A percentile compares a stretch with the other conserved stretches of the same genome.
These are phyloP conservation scores for Augochlorella aurata DNA, from an alignment of 2,888 invertebrate species.

Conservation along the genomic window DNA sequence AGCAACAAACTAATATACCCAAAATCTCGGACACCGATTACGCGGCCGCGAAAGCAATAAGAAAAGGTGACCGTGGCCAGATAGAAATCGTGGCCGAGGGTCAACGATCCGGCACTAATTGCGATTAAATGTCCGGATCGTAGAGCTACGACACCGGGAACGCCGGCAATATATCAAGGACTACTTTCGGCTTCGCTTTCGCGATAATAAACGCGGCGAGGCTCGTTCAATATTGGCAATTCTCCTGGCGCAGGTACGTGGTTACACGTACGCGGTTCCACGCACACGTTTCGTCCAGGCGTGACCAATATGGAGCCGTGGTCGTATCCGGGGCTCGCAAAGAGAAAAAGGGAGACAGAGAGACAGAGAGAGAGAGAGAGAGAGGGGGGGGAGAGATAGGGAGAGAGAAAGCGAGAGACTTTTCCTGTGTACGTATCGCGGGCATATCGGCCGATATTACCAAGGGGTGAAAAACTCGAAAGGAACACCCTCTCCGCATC, in stretches of 20 bases:
- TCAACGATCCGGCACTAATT: conserved; percentile 53
- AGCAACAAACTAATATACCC: not conserved
- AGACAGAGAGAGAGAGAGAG: not conserved
- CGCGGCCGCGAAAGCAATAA: not conserved
- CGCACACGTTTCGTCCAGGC: conserved; percentile 12
- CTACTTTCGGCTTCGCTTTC: conserved; percentile 60
- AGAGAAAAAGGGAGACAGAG: not conserved
- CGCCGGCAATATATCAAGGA: conserved; percentile 63
- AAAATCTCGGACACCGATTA: not conserved
- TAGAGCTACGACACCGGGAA: conserved; percentile 29
- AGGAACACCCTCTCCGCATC: conserved; percentile 66
- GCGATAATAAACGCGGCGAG: conserved; percentile 66
- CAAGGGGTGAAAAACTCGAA: conserved; percentile 66
- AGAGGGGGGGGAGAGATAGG: not conserved
- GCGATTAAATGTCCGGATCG: conserved; percentile 58
- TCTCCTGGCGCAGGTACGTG: conserved; percentile 48
- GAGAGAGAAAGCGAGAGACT: conserved; percentile 19
- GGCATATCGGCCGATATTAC: conserved; percentile 69
- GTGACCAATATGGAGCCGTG: conserved; percentile 39
- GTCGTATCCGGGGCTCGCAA: not conserved
- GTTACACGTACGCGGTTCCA: conserved; percentile 10
- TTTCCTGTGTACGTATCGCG: conserved; percentile 47
- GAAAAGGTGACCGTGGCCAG: not conserved
- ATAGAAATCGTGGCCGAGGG: conserved; percentile 14
- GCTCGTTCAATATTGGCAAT: conserved; percentile 67